Base-by-base conservation (phyloP, 2,797 vertebrate genomes). In the Protonibea diacanthus region DNA sequence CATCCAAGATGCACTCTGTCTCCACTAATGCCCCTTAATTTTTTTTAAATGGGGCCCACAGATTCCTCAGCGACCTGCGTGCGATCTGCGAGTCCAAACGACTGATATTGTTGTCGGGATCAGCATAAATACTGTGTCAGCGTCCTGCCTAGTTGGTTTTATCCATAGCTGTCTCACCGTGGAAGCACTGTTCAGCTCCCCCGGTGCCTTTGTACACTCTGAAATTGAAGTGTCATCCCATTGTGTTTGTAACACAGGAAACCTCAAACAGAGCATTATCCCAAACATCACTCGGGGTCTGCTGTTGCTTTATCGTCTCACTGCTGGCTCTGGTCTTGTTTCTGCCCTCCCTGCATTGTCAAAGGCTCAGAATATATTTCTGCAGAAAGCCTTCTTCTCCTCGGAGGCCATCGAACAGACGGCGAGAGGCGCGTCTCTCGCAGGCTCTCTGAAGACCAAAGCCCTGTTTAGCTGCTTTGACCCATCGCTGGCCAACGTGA, bases 1-100 rank as follows among this genome's bases (percentile, higher is more conserved):
- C 73, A 81, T 74, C 20, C 66, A 71, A 83, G 66, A 70, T 59
- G 64, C 29, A 71, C 64, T 78, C 56, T 58, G n/a, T 84, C 51
- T 78, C 60, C 52, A 2, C 66, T 65, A 58, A 70, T 59, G 71
- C 25, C 21, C 21, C 44, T 56, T 64, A 42, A 60, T 73, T 71
- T 81, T 40, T 67, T 81, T 40, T 67, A 47, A 74, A 65, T 14
- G 5, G n/a, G 55, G 38, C 57, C 51, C 57, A 47, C 57, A 51
- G 29, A 69, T 76, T 69, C 42, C 3, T 52, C 66, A 29, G 58
- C 33, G 53, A 79, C 80, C 42, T 53, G n/a, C 52, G 45, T 27
- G 51, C 12, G 40, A 45, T 40, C 42, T 27, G 27, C 59, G 58
- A 60, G 52, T 70, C 33, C 1, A 67, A 78, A 66, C 52, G 71